phyloP scores from a whole-genome alignment of 2,797 vertebrate species.

The Melanotaenia trifasciata region DNA sequence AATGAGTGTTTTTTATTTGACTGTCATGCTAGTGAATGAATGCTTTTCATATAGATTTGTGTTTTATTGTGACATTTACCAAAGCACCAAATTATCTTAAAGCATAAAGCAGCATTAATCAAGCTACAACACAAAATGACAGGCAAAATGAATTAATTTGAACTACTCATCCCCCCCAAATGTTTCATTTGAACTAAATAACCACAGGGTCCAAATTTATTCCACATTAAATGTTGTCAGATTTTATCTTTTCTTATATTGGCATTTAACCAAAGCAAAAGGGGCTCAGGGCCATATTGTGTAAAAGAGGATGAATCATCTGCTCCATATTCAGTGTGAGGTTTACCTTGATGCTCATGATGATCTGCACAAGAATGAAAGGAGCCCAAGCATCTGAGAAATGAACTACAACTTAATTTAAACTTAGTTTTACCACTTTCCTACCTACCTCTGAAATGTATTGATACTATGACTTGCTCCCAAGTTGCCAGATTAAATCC shows the following conservation, averaged over 20 bases:
- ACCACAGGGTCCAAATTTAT: constrained; percentile 53
- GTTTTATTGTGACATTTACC: constrained; percentile 55
- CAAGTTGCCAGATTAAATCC: not conserved
- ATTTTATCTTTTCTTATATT: constrained; percentile 44
- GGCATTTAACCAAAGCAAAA: constrained; percentile 21
- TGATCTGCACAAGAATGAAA: not conserved
- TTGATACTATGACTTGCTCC: not conserved
- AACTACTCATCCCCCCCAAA: constrained; percentile 30
- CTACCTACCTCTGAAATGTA: constrained; percentile 10
- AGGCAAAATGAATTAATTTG: constrained; percentile 62
- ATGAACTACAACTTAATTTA: not conserved
- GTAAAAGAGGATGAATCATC: constrained; percentile 34
- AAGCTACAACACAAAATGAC: constrained; percentile 50
- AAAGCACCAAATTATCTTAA: constrained; percentile 56
- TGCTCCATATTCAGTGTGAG: not conserved
- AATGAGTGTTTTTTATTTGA: constrained; percentile 27
- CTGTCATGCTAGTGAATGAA: constrained; percentile 45
- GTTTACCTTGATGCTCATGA: constrained; percentile 2
- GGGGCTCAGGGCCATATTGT: constrained; percentile 9
- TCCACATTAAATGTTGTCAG: constrained; percentile 33
- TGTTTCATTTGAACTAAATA: constrained; percentile 61
- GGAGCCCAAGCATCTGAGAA: not conserved
- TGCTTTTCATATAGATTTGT: constrained; percentile 67
- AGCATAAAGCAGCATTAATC: constrained; percentile 55
- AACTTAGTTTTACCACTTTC: constrained; percentile 6